A percentile compares a stretch with the other conserved stretches of the same genome.
phyloP scores from a whole-genome alignment of 92 coral and sea anemone species.

The Pocillopora grandis region DNA sequence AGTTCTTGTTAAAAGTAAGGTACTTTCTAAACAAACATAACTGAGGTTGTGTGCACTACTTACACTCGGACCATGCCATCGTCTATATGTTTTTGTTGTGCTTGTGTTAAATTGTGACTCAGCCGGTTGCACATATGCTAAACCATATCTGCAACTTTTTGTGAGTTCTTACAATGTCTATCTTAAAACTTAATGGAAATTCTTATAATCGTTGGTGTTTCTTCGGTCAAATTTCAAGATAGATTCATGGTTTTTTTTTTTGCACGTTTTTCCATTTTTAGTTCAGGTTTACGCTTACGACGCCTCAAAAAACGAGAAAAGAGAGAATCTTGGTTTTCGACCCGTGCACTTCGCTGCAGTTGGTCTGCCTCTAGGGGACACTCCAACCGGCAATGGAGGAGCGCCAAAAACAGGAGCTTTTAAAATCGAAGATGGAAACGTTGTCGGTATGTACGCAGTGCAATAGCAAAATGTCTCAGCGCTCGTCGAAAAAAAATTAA shows the following conservation, averaged over 20 bases:
- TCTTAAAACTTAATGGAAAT: too few species aligned
- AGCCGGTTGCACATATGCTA: too few species aligned
- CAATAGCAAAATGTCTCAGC: not conserved
- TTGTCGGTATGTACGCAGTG: slow-evolving; percentile 42
- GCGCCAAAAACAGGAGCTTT: slow-evolving; percentile 45
- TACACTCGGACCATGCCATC: too few species aligned
- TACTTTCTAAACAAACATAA: too few species aligned
- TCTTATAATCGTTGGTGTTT: not conserved
- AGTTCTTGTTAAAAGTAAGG: too few species aligned
- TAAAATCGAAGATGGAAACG: slow-evolving; percentile 54
- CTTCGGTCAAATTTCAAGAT: not conserved
- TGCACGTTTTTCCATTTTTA: not conserved
- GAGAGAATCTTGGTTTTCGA: slow-evolving; percentile 18
- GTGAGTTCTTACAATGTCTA: too few species aligned
- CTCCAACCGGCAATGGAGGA: not conserved
- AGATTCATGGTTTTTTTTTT: not conserved
- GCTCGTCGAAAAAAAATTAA: not conserved
- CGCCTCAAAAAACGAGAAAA: not conserved
- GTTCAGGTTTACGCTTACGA: not conserved
- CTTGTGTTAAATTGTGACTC: too few species aligned
- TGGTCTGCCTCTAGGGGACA: slow-evolving; percentile 33
- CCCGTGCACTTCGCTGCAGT: slow-evolving; percentile 43
- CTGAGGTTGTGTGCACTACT: too few species aligned
- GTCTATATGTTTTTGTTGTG: too few species aligned
- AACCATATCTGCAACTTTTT: too few species aligned